Conservation (phyloP, 2,797 vertebrate species). For the Pseudochirops corinnae region DNA sequence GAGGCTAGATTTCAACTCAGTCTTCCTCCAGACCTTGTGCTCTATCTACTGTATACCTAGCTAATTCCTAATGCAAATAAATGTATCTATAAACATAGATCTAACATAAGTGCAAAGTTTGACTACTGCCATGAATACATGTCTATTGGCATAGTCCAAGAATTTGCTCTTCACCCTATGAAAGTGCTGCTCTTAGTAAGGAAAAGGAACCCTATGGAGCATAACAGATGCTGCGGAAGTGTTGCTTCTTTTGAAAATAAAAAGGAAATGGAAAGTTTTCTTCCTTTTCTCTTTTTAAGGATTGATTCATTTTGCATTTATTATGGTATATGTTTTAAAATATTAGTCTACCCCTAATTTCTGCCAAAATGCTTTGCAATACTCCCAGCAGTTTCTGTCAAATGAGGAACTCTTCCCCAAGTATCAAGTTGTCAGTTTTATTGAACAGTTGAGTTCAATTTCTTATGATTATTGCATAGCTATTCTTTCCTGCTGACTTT, state of each 20-base stretch:
- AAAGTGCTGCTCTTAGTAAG: background rate
- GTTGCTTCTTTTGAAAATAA: background rate
- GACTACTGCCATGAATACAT: background rate
- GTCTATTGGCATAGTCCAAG: background rate
- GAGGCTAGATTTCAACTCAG: background rate
- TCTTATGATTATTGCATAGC: too few species aligned
- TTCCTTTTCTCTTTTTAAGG: background rate
- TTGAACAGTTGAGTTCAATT: too few species aligned
- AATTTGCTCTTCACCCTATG: background rate
- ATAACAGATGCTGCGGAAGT: background rate
- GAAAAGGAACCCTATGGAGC: background rate
- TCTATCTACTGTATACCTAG: background rate
- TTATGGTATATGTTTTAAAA: too few species aligned
- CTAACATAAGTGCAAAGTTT: background rate
- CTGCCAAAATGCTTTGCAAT: too few species aligned
- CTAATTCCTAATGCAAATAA: background rate
- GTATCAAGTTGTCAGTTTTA: too few species aligned
- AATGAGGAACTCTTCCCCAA: too few species aligned
- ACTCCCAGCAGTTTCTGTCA: too few species aligned
- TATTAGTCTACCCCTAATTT: too few species aligned
- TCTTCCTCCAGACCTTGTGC: background rate
- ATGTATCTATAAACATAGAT: background rate
- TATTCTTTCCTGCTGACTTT: too few species aligned
- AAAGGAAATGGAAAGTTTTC: background rate
- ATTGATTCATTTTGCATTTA: too few species aligned